phyloP scores from a whole-genome alignment of 2,797 vertebrate species.

The Cynodonichthys magdalenae region DNA sequence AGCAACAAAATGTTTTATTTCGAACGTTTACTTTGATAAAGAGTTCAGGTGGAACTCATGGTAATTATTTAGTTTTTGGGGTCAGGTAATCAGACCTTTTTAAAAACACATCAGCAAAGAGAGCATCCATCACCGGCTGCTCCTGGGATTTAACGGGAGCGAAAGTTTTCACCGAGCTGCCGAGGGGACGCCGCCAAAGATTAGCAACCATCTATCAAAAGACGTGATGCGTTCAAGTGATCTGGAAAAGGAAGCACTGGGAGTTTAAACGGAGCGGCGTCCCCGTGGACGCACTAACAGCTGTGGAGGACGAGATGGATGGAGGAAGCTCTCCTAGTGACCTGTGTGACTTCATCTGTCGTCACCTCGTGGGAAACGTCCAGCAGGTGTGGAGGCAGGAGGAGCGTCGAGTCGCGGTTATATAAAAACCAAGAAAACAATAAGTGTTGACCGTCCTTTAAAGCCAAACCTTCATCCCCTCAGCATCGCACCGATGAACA shows the following conservation, averaged over 20 bases:
- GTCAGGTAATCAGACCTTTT: conserved; percentile 1
- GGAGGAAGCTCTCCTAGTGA: conserved; percentile 39
- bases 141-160: not conserved
- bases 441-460: no score
- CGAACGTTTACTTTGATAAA: not conserved
- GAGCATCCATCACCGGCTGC: conserved; percentile 18
- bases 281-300: not conserved
- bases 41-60: not conserved
- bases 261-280: conserved; percentile 19
- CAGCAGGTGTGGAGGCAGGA: conserved; percentile 48
- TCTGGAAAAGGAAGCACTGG: conserved; percentile 16
- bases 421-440: conserved; percentile 25
- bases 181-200: conserved; percentile 19
- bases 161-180: conserved; percentile 8
- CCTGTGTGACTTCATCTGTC: conserved; percentile 60
- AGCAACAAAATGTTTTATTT: not conserved
- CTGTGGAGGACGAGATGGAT: not conserved
- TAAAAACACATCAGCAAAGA: conserved; percentile 4
- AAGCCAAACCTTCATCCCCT: not conserved
- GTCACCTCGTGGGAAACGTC: conserved; percentile 55
- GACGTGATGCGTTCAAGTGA: conserved; percentile 23
- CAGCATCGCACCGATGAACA: conserved; percentile 16
- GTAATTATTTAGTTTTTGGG: not conserved
- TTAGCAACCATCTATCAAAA: conserved; percentile 45
- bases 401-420: conserved; percentile 41